These are phyloP conservation scores for Holacanthus passer DNA, from an alignment of 2,113 vertebrate species.

Conservation along the genomic window DNA sequence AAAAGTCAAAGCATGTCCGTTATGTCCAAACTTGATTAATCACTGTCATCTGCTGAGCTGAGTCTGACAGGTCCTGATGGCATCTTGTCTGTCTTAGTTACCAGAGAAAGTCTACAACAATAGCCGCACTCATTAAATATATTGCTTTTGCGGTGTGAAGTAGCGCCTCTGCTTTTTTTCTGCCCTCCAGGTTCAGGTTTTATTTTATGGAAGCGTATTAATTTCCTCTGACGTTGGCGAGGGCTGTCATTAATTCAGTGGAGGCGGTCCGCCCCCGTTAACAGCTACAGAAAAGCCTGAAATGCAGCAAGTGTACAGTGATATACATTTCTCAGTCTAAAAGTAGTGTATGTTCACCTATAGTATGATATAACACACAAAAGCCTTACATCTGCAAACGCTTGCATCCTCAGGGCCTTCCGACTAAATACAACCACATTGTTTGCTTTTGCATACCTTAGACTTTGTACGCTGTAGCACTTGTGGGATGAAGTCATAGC, in stretches of 20 bases:
- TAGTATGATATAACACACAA: not conserved
- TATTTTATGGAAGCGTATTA: constrained; percentile 14
- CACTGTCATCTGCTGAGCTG: constrained; percentile 24
- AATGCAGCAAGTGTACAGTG: not conserved
- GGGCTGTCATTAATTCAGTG: constrained; percentile 14
- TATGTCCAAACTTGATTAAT: constrained; percentile 30
- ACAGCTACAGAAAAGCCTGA: not conserved
- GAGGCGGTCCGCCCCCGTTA: not conserved
- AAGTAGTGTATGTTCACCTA: not conserved
- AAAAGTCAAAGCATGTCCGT: constrained; percentile 15
- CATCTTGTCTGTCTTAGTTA: constrained; percentile 24
- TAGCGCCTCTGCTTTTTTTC: not conserved
- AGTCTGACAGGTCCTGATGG: constrained; percentile 35
- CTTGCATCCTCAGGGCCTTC: not conserved
- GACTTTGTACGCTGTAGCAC: not conserved
- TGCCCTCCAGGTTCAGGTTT: not conserved
- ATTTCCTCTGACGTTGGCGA: constrained; percentile 6
- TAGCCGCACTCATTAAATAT: constrained; percentile 22
- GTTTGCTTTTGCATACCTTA: not conserved
- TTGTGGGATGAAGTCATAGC: not conserved
- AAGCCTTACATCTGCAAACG: not conserved
- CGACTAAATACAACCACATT: not conserved
- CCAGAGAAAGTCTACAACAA: constrained; percentile 29
- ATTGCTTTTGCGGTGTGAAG: constrained; percentile 7
- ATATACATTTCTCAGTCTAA: not conserved